phyloP scores from a whole-genome alignment of 2,113 vertebrate species.

The Sakesphorus luctuosus region DNA sequence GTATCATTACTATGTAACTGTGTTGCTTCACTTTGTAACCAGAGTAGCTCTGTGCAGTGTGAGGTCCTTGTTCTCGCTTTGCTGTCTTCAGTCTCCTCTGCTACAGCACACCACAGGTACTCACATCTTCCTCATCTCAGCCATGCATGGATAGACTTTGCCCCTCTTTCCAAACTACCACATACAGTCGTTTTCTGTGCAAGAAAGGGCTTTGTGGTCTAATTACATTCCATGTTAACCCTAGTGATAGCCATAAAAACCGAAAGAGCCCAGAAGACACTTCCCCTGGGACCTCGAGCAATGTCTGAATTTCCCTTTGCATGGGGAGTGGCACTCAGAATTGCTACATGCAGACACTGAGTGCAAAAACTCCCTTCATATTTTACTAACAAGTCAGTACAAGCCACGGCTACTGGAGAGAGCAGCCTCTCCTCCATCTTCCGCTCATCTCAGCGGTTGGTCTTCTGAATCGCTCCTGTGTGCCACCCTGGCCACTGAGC shows the following conservation, averaged over 20 bases:
- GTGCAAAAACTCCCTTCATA: neutral
- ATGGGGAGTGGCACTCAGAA: slow-evolving; percentile 5
- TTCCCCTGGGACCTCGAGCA: neutral
- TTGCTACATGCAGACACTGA: neutral
- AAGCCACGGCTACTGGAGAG: neutral
- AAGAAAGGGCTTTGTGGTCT: neutral
- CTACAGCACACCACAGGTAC: neutral
- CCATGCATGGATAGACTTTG: neutral
- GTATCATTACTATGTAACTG: rapidly evolving
- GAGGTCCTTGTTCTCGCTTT: neutral
- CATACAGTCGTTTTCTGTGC: neutral
- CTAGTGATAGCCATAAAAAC: neutral
- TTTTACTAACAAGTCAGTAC: slow-evolving; percentile 35
- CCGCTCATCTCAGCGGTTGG: neutral
- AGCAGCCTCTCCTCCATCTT: neutral
- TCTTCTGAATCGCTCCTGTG: neutral
- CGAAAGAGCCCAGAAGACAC: neutral
- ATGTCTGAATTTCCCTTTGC: neutral
- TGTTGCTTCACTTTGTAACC: neutral
- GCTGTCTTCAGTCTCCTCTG: neutral
- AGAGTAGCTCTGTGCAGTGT: neutral
- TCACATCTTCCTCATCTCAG: neutral
- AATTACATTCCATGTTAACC: neutral
- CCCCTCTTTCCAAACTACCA: neutral
- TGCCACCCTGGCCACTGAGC: neutral